These are phyloP conservation scores for Oceanodroma leucorhoa DNA, from an alignment of 2,797 vertebrate species.

Conservation along the genomic window DNA sequence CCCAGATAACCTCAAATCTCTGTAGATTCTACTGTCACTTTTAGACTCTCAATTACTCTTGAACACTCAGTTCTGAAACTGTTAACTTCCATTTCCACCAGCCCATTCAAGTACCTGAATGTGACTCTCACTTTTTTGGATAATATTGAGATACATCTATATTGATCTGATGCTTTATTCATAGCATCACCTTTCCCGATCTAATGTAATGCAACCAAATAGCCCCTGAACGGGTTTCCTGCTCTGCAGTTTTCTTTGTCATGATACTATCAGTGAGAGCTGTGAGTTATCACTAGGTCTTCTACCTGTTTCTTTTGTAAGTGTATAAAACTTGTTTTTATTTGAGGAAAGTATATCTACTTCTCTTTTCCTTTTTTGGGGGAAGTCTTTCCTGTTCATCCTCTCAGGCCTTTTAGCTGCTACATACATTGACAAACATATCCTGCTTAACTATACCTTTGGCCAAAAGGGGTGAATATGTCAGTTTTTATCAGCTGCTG, in stretches of 20 bases:
- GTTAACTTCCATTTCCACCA: not conserved
- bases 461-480: not conserved
- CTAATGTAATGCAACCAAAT: not conserved
- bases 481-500: not conserved
- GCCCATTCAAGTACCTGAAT: not conserved
- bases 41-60: not conserved
- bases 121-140: slow-evolving; percentile 14
- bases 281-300: not conserved
- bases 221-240: not conserved
- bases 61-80: not conserved
- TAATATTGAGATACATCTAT: not conserved
- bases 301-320: not conserved
- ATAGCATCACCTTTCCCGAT: not conserved
- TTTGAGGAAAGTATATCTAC: not conserved
- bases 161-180: slow-evolving; percentile 16
- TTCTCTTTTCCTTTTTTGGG: not conserved
- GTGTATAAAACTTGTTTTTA: not conserved
- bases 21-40: not conserved
- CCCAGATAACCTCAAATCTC: not conserved
- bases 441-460: not conserved
- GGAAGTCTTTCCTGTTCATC: not conserved
- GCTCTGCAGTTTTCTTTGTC: not conserved
- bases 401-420: not conserved
- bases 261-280: not conserved
- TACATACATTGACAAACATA: not conserved